A percentile compares a stretch with the other conserved stretches of the same genome.
These are phyloP conservation scores for Melipona bicolor DNA, from an alignment of 2,888 invertebrate genomes.

Conservation along the genomic window DNA sequence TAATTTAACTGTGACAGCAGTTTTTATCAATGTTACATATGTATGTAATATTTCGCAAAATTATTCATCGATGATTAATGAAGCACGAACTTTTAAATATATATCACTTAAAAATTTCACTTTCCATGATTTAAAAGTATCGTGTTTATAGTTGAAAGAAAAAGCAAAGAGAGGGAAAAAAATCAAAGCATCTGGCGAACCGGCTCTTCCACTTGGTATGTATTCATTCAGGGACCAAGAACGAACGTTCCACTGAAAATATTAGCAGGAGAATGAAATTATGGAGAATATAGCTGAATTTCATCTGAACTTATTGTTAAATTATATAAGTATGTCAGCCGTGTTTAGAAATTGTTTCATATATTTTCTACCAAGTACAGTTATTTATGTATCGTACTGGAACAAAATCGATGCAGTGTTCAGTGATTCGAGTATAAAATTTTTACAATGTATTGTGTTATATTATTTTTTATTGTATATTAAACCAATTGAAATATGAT, in stretches of 20 bases:
- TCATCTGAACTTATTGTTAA: background rate
- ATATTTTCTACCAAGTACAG: background rate
- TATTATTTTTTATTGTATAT: background rate
- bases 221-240: conserved; percentile 58
- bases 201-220: conserved; percentile 66
- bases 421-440: background rate
- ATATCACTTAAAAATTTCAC: conserved; percentile 5
- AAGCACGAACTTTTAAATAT: conserved; percentile 3
- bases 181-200: conserved; percentile 66
- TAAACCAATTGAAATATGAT: background rate
- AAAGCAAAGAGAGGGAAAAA: conserved; percentile 32
- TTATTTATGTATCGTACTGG: background rate
- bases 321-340: background rate
- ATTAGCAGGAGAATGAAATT: conserved; percentile 42
- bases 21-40: background rate
- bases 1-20: background rate
- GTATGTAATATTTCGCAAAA: background rate
- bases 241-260: conserved; percentile 48
- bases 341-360: background rate
- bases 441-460: background rate
- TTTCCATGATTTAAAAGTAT: conserved; percentile 51
- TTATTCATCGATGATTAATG: conserved; percentile 19
- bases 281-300: conserved; percentile 29
- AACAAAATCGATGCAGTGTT: background rate
- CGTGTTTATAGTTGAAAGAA: conserved; percentile 22